Evolutionary conservation across 1,140 invertebrate species (phyloP), one percentile per base, ranked within the genome.

Genomic region (Saxidomus purpurata): DNA sequence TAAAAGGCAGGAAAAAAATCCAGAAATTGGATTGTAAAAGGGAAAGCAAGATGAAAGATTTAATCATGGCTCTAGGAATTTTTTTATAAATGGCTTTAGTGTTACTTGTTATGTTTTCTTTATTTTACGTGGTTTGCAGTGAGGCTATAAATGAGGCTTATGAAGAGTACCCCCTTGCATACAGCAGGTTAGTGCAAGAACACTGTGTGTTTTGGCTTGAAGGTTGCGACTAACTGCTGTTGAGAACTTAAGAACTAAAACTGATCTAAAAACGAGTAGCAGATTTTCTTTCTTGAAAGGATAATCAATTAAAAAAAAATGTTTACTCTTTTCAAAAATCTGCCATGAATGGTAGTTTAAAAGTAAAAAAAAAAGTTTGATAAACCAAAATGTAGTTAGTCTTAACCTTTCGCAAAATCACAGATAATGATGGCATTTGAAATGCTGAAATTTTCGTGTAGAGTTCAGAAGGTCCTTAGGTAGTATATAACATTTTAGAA

Each of bases 71-170:
- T n/a, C n/a, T n/a, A n/a, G n/a, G n/a, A n/a, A n/a, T n/a, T n/a
- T n/a, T n/a, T n/a, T 67, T 63, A n/a, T 0, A 22, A 43, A 55
- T 86, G n/a, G 11, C 31, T 1, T 69, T 40, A 19, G 55, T 86
- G 31, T 49, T 59, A 40, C 11, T 74, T 76, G 34, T 86, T 28
- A 25, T 52, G 76, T 77, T n/a, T 76, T 25, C 22, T 77, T 69
- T 77, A 31, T 77, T 63, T 81, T 77, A 40, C 55, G 52, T 87
- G 79, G 76, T 87, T 92, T 92, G 98, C 96, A 97, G 97, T 2
- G 98, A 98, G 96, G 97, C 97, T 91, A 96, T 99, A 69, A 98
- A 98, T 91, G 98, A 97, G 94, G 96, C 97, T 40, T 99, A 99
- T 95, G 98, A 99, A 95, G 97, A 98, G 88, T 98, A 98, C 95